Evolutionary conservation across 2,888 invertebrate genomes (phyloP).

Genomic region (Tinea semifulvella): DNA sequence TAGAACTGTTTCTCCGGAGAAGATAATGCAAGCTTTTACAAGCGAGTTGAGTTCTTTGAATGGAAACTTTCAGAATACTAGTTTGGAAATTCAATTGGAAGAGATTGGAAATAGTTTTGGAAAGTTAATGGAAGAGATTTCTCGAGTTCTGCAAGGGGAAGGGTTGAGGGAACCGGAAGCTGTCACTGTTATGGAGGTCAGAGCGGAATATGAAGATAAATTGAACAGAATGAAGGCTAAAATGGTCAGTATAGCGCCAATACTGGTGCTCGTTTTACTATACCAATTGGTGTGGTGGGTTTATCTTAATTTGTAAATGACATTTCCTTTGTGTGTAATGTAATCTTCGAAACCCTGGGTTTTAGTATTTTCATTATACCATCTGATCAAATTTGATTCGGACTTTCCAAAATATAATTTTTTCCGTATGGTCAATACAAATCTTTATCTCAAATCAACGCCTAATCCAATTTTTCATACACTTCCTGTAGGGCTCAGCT

Average conservation of each 20-base stretch:
- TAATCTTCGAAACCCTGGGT: background rate
- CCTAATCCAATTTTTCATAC: too few relatives aligned
- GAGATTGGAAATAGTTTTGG: constrained; percentile 51
- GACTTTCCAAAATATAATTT: too few relatives aligned
- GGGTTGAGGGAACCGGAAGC: constrained; percentile 35
- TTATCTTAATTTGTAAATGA: constrained; percentile 32
- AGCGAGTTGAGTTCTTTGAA: constrained; percentile 34
- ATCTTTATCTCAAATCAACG: too few relatives aligned
- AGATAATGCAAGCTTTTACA: constrained; percentile 46
- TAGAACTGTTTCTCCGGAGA: constrained; percentile 41
- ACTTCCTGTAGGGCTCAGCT: too few relatives aligned
- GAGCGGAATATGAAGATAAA: constrained; percentile 76
- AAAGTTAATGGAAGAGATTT: constrained; percentile 42
- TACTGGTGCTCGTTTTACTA: constrained; percentile 52
- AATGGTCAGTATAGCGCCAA: constrained; percentile 74
- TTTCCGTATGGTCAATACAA: too few relatives aligned
- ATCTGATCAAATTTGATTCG: too few relatives aligned
- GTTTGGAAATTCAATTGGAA: constrained; percentile 46
- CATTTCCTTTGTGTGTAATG: background rate
- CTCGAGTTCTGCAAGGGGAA: constrained; percentile 31
- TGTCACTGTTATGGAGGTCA: constrained; percentile 59
- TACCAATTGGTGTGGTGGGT: constrained; percentile 63
- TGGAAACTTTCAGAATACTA: constrained; percentile 39
- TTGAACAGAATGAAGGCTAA: constrained; percentile 81
- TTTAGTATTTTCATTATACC: too few relatives aligned